Evolutionary conservation across 2,797 vertebrate species (phyloP).

Genomic region (Micropoecilia bifurca): DNA sequence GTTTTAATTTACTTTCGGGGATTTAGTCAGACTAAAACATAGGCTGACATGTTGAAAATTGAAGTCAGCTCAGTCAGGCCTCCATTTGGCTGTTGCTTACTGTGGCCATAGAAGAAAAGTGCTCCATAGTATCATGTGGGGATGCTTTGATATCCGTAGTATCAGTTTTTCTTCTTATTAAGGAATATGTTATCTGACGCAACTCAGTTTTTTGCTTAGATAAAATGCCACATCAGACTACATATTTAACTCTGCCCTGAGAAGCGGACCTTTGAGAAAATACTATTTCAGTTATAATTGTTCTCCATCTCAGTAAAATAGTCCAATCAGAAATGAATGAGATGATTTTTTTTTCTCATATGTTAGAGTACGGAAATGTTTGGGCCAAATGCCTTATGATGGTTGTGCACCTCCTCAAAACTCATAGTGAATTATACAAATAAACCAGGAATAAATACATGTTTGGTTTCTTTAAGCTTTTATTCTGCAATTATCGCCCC

Average conservation of each 20-base stretch:
- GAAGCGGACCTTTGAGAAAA: slow-evolving; percentile 34
- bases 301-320: slow-evolving; percentile 25
- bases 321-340: slow-evolving; percentile 21
- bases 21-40: slow-evolving; percentile 40
- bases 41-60: slow-evolving; percentile 39
- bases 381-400: slow-evolving; percentile 65
- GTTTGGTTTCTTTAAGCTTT: slow-evolving; percentile 20
- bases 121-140: slow-evolving; percentile 21
- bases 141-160: slow-evolving; percentile 22
- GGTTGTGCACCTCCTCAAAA: slow-evolving; percentile 42
- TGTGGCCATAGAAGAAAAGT: slow-evolving; percentile 7
- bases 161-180: slow-evolving; percentile 22
- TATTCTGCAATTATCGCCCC: slow-evolving; percentile 1
- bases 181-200: slow-evolving; percentile 24
- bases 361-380: slow-evolving; percentile 31
- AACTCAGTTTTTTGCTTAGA: slow-evolving; percentile 5
- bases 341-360: slow-evolving; percentile 26
- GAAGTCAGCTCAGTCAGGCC: slow-evolving; percentile 11
- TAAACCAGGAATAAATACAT: slow-evolving; percentile 30
- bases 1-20: slow-evolving; percentile 28
- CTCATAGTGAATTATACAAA: slow-evolving; percentile 11
- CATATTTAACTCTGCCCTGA: slow-evolving; percentile 5
- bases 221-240: slow-evolving; percentile 9
- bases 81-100: slow-evolving; percentile 19
- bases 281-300: slow-evolving; percentile 26